Conservation (phyloP, 2,888 invertebrate species). For the Siphlonurus alternatus region DNA sequence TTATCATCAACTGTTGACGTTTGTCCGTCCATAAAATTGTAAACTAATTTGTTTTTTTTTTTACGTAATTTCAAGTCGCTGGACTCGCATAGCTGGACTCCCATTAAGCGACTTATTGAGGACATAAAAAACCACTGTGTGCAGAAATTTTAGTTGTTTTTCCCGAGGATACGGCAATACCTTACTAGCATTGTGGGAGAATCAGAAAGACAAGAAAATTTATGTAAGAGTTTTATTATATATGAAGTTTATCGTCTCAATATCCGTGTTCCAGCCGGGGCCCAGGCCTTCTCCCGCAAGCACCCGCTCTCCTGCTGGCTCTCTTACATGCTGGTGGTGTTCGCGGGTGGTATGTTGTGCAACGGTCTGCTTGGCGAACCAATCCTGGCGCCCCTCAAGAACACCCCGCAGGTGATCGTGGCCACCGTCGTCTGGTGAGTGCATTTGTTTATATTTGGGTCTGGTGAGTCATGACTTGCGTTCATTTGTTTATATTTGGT, state of each 20-base stretch:
- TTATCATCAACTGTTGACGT: too few species aligned
- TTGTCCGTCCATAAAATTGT: too few species aligned
- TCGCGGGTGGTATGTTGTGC: slow-evolving; percentile 92
- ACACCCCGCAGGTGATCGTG: slow-evolving; percentile 80
- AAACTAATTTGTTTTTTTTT: too few species aligned
- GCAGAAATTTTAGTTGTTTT: too few species aligned
- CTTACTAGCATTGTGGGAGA: too few species aligned
- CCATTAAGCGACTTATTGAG: too few species aligned
- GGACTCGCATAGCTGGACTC: too few species aligned
- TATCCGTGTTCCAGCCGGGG: slow-evolving; percentile 41
- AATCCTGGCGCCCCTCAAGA: slow-evolving; percentile 85
- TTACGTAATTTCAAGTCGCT: too few species aligned
- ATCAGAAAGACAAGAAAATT: too few species aligned
- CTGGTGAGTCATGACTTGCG: slow-evolving; percentile 1
- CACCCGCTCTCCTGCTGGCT: slow-evolving; percentile 97
- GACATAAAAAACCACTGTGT: too few species aligned
- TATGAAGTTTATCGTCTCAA: background rate
- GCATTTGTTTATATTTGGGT: slow-evolving; percentile 4
- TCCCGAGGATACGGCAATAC: too few species aligned
- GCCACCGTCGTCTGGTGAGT: slow-evolving; percentile 84
- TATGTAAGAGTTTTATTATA: background rate
- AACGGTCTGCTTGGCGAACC: slow-evolving; percentile 94
- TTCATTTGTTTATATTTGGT: too few species aligned
- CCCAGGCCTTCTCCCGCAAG: slow-evolving; percentile 83
- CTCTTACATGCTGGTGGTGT: slow-evolving; percentile 94